Percentiles rank a stretch among this genome's conserved stretches.
phyloP scores from a whole-genome alignment of 2,113 vertebrate genomes.

The Oncorhynchus mykiss region DNA sequence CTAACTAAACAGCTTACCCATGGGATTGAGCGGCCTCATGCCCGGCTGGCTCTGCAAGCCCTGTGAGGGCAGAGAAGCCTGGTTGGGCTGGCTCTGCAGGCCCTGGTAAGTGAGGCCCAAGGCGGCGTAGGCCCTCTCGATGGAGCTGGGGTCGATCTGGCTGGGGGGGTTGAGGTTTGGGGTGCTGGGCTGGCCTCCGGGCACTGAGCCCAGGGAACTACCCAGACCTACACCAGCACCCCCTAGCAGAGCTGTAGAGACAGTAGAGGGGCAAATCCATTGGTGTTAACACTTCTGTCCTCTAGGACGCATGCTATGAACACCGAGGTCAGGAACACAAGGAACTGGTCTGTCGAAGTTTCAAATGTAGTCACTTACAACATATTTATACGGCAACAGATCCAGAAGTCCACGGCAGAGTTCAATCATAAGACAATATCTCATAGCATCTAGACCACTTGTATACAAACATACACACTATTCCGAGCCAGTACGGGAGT shows the following conservation, averaged over 20 bases:
- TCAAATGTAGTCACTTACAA: no score
- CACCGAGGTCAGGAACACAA: no score
- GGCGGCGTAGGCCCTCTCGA: constrained; percentile 94
- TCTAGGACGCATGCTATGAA: no score
- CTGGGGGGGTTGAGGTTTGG: constrained; percentile 88
- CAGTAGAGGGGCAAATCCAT: not conserved
- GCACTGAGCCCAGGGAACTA: constrained; percentile 79
- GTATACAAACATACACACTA: no score
- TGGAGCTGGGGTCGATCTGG: constrained; percentile 98
- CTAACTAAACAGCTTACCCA: constrained; percentile 74
- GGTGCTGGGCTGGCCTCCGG: constrained; percentile 83
- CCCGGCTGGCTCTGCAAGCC: constrained; percentile 82
- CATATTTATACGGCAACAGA: no score
- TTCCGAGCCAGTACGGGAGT: no score
- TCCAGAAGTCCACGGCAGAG: no score
- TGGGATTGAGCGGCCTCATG: constrained; percentile 81
- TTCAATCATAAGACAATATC: no score
- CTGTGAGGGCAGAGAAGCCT: constrained; percentile 75
- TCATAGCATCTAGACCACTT: no score
- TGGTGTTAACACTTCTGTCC: not conserved
- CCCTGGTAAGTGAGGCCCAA: constrained; percentile 96
- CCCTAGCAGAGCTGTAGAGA: constrained; percentile 83
- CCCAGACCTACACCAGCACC: constrained; percentile 81
- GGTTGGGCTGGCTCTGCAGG: constrained; percentile 81
- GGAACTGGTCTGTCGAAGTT: no score